Base-by-base conservation (phyloP, 2,113 vertebrate genomes). In the Scophthalmus maximus region DNA sequence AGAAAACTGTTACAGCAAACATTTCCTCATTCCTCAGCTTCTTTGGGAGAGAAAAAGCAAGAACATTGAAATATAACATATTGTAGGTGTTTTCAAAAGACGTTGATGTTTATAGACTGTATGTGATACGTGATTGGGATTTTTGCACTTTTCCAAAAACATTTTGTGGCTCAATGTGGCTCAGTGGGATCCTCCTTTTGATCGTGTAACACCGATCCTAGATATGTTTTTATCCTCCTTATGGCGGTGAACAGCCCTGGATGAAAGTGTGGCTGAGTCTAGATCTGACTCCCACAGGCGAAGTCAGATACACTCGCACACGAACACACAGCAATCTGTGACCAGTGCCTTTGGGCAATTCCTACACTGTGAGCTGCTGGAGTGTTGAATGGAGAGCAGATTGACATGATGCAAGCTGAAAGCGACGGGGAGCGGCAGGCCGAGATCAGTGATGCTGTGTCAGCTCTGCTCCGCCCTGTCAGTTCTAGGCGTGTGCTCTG, bases 371-470 rank as follows among this genome's bases (percentile, higher is more conserved):
- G 73, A 68, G 75, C 61, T 62, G 71, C 59, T 74, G 51, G 34
- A 87, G 46, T 56, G 77, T 51, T 82, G 73, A 77, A 59, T 36
- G 38, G 73, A 75, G 66, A 84, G 23, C 0, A 2, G 26, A 51
- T 15, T 85, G 87, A 86, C 70, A 44, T 76, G 81, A 85, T 81
- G 67, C 51, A 26, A 89, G 70, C 81, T 87, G 86, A 88, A 85
- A 82, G 81, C 74, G 46, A 72, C 62, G 62, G 73, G 75, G 69
- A 79, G 71, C 25, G 18, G 68, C 78, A 78, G 47, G 53, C 63
- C 8, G 78, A 65, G 73, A 84, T 80, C 79, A 73, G 78, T 58
- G 74, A 79, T 53, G 73, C 68, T 44, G 67, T 73, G 84, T 88
- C 83, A 81, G 56, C 55, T 60, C 69, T 44, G 79, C 81, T 82